Evolutionary conservation across 2,888 invertebrate species (phyloP).

Genomic region (Drosophila putrida): DNA sequence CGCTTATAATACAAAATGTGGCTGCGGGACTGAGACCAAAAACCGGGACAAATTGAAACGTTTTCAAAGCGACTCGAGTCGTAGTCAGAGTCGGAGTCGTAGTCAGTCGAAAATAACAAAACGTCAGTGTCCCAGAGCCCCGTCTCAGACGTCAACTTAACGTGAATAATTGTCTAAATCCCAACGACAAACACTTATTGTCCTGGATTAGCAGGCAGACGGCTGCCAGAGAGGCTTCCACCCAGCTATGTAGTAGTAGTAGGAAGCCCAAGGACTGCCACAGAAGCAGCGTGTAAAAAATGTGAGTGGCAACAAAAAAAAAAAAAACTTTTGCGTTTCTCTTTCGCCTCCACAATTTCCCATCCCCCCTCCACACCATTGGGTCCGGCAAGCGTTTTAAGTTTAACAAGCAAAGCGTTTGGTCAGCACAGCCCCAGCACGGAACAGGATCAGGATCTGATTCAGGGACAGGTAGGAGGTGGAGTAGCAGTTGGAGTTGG

Average conservation of each 20-base stretch:
- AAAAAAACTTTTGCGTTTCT: conserved; percentile 42
- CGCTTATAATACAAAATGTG: conserved; percentile 81
- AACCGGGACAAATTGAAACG: conserved; percentile 78
- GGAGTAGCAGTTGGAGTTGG: conserved; percentile 5
- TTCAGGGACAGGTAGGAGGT: conserved; percentile 20
- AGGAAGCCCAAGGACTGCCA: conserved; percentile 65
- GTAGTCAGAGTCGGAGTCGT: conserved; percentile 12
- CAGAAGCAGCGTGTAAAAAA: conserved; percentile 65
- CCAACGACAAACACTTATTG: conserved; percentile 81
- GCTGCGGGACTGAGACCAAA: conserved; percentile 33
- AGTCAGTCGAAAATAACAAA: conserved; percentile 62
- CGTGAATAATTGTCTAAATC: conserved; percentile 80
- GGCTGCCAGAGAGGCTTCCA: conserved; percentile 40
- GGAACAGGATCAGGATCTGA: conserved; percentile 13
- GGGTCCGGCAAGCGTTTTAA: conserved; percentile 71
- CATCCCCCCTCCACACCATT: conserved; percentile 30
- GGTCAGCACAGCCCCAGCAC: conserved; percentile 51
- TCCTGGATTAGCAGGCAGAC: conserved; percentile 77
- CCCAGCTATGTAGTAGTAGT: conserved; percentile 2
- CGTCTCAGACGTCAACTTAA: conserved; percentile 81
- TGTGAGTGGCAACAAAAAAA: conserved; percentile 55
- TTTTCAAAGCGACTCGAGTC: conserved; percentile 41
- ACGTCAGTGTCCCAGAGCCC: conserved; percentile 60
- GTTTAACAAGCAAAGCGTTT: conserved; percentile 73
- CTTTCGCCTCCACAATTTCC: conserved; percentile 42